Evolutionary conservation across 2,888 invertebrate genomes (phyloP).

Genomic region (Lepetodrilus schrolli): DNA sequence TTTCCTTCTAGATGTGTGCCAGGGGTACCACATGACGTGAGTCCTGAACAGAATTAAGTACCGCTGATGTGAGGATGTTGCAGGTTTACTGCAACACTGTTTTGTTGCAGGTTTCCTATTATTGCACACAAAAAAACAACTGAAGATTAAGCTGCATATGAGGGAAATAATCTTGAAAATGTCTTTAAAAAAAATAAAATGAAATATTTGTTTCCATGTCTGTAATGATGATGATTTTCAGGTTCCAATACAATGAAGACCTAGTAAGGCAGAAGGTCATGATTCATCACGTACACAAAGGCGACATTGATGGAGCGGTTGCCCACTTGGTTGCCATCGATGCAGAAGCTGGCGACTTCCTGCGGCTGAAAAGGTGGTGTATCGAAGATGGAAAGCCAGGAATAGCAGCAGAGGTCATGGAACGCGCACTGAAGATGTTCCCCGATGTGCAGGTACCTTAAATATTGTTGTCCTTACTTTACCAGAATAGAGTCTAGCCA

Average conservation of each 20-base stretch:
- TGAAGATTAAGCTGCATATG: too few species aligned
- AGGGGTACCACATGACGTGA: too few species aligned
- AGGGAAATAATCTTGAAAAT: too few species aligned
- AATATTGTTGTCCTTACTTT: too few species aligned
- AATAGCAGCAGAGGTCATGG: background rate
- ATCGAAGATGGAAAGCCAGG: background rate
- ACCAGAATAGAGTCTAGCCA: background rate
- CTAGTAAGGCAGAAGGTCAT: conserved; percentile 34
- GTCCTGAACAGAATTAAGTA: too few species aligned
- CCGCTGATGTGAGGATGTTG: too few species aligned
- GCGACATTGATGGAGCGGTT: conserved; percentile 37
- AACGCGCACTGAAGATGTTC: background rate
- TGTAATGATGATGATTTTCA: conserved; percentile 28
- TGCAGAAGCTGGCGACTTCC: background rate
- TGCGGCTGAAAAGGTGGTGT: background rate
- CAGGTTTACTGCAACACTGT: too few species aligned
- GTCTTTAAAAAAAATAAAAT: too few species aligned
- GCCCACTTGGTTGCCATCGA: background rate
- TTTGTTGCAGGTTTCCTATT: too few species aligned
- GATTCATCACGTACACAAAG: conserved; percentile 36
- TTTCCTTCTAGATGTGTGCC: too few species aligned
- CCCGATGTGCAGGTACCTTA: background rate
- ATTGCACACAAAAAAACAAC: too few species aligned
- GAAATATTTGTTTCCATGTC: too few species aligned
- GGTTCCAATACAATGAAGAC: conserved; percentile 38